These are phyloP conservation scores for Ecliptopera silaceata DNA, from an alignment of 2,888 invertebrate genomes.

Conservation along the genomic window DNA sequence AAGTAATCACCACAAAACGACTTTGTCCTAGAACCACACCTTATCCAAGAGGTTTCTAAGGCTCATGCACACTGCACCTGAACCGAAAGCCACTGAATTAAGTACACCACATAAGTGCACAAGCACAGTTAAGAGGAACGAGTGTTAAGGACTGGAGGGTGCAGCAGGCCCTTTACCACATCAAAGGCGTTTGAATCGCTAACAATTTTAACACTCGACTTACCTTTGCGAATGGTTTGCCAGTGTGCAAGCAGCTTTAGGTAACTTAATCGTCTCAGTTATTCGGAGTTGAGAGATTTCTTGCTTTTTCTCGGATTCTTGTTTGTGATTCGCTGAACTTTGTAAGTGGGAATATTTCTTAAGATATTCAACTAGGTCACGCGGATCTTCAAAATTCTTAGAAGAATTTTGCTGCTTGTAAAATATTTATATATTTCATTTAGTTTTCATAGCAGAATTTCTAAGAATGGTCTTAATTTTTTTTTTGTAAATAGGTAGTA, in stretches of 20 bases:
- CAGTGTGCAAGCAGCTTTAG: slow-evolving; percentile 30
- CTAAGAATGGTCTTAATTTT: too few species aligned
- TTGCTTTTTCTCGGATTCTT: not conserved
- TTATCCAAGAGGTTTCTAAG: slow-evolving; percentile 5
- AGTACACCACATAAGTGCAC: slow-evolving; percentile 27
- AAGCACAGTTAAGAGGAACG: slow-evolving; percentile 21
- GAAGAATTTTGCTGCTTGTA: too few species aligned
- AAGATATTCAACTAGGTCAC: not conserved
- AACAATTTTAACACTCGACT: slow-evolving; percentile 38
- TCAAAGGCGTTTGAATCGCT: slow-evolving; percentile 38
- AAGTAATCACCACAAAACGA: not conserved
- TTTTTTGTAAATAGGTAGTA: too few species aligned
- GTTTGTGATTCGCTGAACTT: slow-evolving; percentile 1
- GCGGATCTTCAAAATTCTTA: not conserved
- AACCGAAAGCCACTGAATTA: slow-evolving; percentile 29
- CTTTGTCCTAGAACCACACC: not conserved
- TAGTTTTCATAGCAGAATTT: too few species aligned
- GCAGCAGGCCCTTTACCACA: slow-evolving; percentile 28
- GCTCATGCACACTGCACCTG: slow-evolving; percentile 25
- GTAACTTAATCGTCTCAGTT: slow-evolving; percentile 31
- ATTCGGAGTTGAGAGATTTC: not conserved
- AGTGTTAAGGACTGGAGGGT: slow-evolving; percentile 8
- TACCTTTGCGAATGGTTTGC: slow-evolving; percentile 24
- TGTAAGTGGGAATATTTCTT: not conserved
- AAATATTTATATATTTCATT: too few species aligned